Evolutionary conservation across 2,113 vertebrate genomes (phyloP).

Genomic region (Dasypus novemcinctus): DNA sequence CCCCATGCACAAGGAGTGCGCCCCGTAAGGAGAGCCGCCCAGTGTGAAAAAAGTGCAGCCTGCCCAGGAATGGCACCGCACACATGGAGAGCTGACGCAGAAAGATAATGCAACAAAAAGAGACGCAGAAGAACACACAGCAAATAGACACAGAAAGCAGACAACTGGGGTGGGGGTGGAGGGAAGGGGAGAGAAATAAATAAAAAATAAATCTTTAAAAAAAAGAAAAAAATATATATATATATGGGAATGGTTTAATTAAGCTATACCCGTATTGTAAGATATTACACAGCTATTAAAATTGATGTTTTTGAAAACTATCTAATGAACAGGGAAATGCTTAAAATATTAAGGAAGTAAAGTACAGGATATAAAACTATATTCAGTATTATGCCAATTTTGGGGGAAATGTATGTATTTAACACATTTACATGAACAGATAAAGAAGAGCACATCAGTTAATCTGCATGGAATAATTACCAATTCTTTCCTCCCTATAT

Average conservation of each 20-base stretch:
- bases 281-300: background rate
- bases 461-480: background rate
- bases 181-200: no score
- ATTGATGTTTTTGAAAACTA: background rate
- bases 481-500: background rate
- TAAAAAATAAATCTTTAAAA: no score
- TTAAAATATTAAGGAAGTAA: conserved; percentile 40
- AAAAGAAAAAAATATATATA: no score
- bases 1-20: no score
- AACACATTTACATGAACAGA: conserved; percentile 7
- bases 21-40: no score
- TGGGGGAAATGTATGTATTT: background rate
- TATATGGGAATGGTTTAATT: background rate
- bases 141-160: no score
- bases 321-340: background rate
- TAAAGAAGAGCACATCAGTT: conserved; percentile 8
- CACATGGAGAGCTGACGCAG: no score
- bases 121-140: no score
- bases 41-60: no score
- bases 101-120: no score
- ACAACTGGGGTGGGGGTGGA: no score
- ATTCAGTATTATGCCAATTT: background rate
- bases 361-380: background rate
- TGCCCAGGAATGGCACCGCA: no score
- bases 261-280: background rate